Conservation (phyloP, 2,888 invertebrate species). For the Gastrophysa polygoni region DNA sequence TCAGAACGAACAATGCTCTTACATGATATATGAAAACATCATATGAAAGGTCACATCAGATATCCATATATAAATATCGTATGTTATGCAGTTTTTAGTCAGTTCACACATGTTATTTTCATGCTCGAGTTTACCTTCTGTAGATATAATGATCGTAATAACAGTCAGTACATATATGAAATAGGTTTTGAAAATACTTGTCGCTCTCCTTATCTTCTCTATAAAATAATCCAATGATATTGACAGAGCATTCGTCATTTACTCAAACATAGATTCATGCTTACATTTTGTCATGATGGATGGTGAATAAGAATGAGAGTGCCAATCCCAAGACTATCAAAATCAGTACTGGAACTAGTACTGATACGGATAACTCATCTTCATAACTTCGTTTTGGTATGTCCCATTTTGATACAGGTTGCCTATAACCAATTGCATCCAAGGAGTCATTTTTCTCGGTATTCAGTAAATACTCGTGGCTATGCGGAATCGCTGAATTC, state of each 20-base stretch:
- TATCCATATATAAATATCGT: no score
- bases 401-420: constrained; percentile 64
- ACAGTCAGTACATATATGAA: constrained; percentile 74
- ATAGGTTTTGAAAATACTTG: constrained; percentile 71
- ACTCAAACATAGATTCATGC: constrained; percentile 53
- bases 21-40: no score
- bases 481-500: constrained; percentile 52
- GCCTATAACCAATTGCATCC: constrained; percentile 63
- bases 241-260: neutral
- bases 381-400: constrained; percentile 74
- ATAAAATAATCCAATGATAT: constrained; percentile 52
- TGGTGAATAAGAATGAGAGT: constrained; percentile 74
- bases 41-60: no score
- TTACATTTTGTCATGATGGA: constrained; percentile 79
- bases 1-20: no score
- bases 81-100: no score
- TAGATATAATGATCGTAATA: constrained; percentile 39
- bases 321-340: constrained; percentile 70
- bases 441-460: constrained; percentile 48
- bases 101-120: no score
- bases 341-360: constrained; percentile 72
- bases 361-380: constrained; percentile 71
- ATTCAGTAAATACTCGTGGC: constrained; percentile 53
- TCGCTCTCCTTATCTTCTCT: constrained; percentile 71
- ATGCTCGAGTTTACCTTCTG: constrained; percentile 21